A percentile compares a stretch with the other conserved stretches of the same genome.
Evolutionary conservation across 1,140 invertebrate species (phyloP).

Genomic region (Stenopsyche tienmushanensis): DNA sequence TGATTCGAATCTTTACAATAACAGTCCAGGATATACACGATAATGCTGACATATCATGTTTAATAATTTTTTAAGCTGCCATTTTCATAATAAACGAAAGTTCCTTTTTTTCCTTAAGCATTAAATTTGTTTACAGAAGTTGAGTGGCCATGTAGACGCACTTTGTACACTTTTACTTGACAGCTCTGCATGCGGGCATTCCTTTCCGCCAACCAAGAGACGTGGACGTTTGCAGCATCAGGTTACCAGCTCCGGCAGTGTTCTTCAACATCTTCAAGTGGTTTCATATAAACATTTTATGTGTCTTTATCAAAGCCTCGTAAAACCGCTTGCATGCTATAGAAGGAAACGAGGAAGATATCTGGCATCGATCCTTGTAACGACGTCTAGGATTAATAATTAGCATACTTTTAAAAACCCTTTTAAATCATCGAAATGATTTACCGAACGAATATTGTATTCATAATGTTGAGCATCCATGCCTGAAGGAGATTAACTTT

Average conservation of each 20-base stretch:
- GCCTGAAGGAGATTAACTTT: constrained; percentile 15
- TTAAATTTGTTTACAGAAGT: neutral
- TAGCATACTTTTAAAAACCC: too few relatives aligned
- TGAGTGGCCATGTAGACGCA: constrained; percentile 9
- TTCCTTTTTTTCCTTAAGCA: neutral
- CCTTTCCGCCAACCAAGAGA: constrained; percentile 35
- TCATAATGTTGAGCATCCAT: constrained; percentile 5
- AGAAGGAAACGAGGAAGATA: too few relatives aligned
- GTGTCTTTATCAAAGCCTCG: too few relatives aligned
- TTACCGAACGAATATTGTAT: too few relatives aligned
- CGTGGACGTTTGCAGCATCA: constrained; percentile 26
- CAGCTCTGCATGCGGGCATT: constrained; percentile 37
- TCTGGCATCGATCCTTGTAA: too few relatives aligned
- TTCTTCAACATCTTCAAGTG: constrained; percentile 19
- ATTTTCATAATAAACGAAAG: neutral
- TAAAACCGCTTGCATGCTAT: too few relatives aligned
- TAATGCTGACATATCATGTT: too few relatives aligned
- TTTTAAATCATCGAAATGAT: too few relatives aligned
- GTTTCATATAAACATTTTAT: too few relatives aligned
- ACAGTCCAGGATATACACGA: too few relatives aligned
- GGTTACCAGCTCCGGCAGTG: constrained; percentile 21
- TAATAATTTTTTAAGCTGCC: neutral
- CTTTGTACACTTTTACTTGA: constrained; percentile 23
- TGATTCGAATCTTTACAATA: too few relatives aligned
- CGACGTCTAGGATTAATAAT: too few relatives aligned